Evolutionary conservation across 92 coral and sea anemone genomes (phyloP), one percentile per base, ranked within the genome.

Genomic region (Phenganax stokvisi): DNA sequence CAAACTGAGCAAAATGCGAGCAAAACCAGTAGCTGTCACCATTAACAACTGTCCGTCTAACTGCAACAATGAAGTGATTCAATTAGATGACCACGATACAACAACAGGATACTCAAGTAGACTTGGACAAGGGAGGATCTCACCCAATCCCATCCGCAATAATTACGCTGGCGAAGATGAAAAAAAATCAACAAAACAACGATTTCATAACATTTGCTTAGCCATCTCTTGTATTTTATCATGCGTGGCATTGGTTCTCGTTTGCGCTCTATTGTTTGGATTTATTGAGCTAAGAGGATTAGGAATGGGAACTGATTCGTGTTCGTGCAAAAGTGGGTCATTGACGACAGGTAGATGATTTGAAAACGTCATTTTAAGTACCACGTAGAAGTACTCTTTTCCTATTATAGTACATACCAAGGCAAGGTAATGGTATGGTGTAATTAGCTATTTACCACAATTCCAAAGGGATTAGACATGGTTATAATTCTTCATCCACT

Each of bases 51-150:
- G 20, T 44, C 12, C 70, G 7, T 64, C 70, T 0, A 64, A 64
- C 70, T 64, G 37, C 37, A 64, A 12, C 70, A 17, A 64, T 64
- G 70, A 64, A 64, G 70, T 64, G 37, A 64, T 64, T 7, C 12
- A 64, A 64, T 11, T 64, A 5, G 47, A 37, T 64, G 70, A 64
- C 27, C 27, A 64, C 6, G 37, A 20, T 3, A 8, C 70, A 6
- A 1, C 70, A 9, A 64, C 31, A 44, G 70, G 27, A 20, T 12
- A 64, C 30, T 64, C 7, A 8, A n/a, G 37, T 64, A 28, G 30
- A 28, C 12, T 64, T 1, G 70, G 31, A 20, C 31, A 64, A 8
- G 70, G 37, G 3, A 64, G 12, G 70, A 44, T 64, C 9, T 64
- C 70, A 12, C 70, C 70, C 20, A 11, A n/a, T 2, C 70, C 37